Conservation (phyloP, 2,888 invertebrate species). For the Lordiphosa fenestrarum region DNA sequence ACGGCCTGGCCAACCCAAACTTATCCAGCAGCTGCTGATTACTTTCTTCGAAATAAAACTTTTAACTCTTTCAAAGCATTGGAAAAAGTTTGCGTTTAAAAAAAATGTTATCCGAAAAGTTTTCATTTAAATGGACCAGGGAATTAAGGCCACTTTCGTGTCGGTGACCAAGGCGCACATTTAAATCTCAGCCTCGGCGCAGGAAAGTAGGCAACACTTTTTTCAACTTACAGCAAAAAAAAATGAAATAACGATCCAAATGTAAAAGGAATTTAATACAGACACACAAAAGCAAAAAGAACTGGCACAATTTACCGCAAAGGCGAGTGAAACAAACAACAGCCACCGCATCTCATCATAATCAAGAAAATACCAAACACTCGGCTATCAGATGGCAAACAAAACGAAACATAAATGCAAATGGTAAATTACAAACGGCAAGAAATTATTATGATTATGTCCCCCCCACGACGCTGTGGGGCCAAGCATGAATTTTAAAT, state of each 20-base stretch:
- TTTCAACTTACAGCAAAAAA: not conserved
- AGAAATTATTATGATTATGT: constrained; percentile 52
- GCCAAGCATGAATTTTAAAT: constrained; percentile 56
- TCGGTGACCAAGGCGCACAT: not conserved
- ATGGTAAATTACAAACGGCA: constrained; percentile 48
- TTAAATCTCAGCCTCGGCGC: not conserved
- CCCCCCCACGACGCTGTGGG: constrained; percentile 36
- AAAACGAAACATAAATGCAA: constrained; percentile 32
- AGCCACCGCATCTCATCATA: constrained; percentile 54
- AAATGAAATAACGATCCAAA: not conserved
- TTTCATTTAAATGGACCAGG: not conserved
- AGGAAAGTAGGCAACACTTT: constrained; percentile 8
- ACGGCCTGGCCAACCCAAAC: no score
- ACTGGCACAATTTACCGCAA: constrained; percentile 38
- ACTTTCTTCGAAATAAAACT: no score
- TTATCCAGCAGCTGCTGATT: no score
- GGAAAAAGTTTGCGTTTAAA: no score
- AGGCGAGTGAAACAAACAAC: constrained; percentile 9
- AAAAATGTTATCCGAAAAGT: constrained; percentile 1
- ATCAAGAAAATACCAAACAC: constrained; percentile 29
- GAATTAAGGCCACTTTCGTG: not conserved
- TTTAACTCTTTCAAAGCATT: no score
- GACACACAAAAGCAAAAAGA: constrained; percentile 15
- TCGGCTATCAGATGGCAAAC: constrained; percentile 15
- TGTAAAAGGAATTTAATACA: not conserved